Percentiles rank a stretch among this genome's conserved stretches.
Conservation (phyloP, 92 coral and sea anemone species). For the Porites evermanni region DNA sequence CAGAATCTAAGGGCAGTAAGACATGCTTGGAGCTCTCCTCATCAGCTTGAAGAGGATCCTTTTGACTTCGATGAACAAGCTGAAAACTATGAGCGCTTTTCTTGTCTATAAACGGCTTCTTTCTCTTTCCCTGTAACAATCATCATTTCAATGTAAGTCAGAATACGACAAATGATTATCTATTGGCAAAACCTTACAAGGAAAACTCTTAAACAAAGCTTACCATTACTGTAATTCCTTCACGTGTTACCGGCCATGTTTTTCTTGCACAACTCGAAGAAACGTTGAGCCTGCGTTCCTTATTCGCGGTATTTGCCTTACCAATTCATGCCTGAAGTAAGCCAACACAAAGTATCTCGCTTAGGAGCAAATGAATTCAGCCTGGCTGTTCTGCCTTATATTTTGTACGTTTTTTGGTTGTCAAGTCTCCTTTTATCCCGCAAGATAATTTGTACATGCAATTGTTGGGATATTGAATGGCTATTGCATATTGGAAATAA, state of each 20-base stretch:
- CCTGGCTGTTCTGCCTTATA: too few species aligned
- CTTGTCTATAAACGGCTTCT: constrained; percentile 96
- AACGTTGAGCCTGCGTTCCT: constrained; percentile 16
- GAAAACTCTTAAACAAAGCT: not conserved
- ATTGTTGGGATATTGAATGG: too few species aligned
- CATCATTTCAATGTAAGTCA: not conserved
- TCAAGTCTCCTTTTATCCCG: too few species aligned
- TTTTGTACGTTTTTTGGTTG: too few species aligned
- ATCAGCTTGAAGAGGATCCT: constrained; percentile 96
- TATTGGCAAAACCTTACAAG: not conserved
- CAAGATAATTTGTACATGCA: too few species aligned
- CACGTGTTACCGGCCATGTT: constrained; percentile 39
- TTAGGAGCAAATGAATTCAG: too few species aligned
- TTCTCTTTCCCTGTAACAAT: constrained; percentile 76
- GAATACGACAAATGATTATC: not conserved
- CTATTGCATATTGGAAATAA: too few species aligned
- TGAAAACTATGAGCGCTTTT: constrained; percentile 91
- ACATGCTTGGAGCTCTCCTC: constrained; percentile 91
- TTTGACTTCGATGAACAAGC: constrained; percentile 96
- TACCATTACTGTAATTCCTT: constrained; percentile 23
- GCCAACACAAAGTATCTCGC: too few species aligned
- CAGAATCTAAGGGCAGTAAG: constrained; percentile 70
- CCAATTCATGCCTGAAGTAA: too few species aligned
- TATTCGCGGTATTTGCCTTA: not conserved
- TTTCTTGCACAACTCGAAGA: not conserved